A percentile compares a stretch with the other conserved stretches of the same genome.
phyloP scores from a whole-genome alignment of 2,113 vertebrate genomes.

The Caretta caretta region DNA sequence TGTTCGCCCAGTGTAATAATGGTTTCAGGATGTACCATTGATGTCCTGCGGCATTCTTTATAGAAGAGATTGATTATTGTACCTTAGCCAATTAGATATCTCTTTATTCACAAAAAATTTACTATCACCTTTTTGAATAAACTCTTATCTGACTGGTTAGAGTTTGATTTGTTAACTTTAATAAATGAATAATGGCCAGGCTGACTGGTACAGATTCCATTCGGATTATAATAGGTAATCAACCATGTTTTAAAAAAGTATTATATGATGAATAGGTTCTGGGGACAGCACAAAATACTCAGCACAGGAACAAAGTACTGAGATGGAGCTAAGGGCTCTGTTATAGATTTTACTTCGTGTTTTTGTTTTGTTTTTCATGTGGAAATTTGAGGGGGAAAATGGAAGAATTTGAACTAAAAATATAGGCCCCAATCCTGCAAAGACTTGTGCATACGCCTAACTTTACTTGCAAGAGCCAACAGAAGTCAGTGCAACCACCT shows the following conservation, averaged over 20 bases:
- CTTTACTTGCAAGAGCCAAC: background rate
- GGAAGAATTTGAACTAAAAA: constrained; percentile 8
- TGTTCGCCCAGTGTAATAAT: accelerated
- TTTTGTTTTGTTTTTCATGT: background rate
- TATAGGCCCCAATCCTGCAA: background rate
- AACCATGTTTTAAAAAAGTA: background rate
- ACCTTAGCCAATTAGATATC: background rate
- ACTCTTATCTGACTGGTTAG: constrained; percentile 7
- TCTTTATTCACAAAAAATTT: background rate
- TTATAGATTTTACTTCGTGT: background rate
- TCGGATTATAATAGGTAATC: background rate
- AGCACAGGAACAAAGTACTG: background rate
- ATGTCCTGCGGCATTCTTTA: background rate
- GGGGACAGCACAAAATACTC: background rate
- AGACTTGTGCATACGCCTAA: accelerated
- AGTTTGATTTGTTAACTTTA: constrained; percentile 5
- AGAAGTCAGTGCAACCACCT: constrained; percentile 29
- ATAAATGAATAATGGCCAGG: background rate
- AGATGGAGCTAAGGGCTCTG: background rate
- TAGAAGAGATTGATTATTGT: background rate
- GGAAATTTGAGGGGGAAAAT: background rate
- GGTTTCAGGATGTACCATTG: background rate
- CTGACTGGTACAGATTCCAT: background rate
- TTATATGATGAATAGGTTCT: background rate
- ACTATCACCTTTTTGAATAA: background rate